A percentile compares a stretch with the other conserved stretches of the same genome.
phyloP scores from a whole-genome alignment of 2,113 vertebrate genomes.

The Galbula dea region DNA sequence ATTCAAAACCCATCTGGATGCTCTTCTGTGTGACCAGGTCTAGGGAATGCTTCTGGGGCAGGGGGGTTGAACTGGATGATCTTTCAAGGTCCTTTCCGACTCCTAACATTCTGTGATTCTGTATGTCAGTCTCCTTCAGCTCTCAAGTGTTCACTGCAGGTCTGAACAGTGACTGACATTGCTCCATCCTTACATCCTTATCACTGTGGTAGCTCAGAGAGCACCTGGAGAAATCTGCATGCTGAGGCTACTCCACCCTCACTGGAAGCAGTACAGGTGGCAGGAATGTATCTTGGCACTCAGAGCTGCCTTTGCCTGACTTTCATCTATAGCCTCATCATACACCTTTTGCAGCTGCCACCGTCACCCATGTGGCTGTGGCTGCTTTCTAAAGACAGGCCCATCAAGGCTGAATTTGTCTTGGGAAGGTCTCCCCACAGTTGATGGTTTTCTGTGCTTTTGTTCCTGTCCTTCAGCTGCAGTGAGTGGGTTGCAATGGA shows the following conservation, averaged over 20 bases:
- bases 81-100: no score
- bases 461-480: neutral
- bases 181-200: neutral
- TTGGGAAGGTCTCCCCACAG: neutral
- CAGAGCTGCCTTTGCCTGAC: neutral
- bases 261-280: neutral
- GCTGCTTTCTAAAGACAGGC: neutral
- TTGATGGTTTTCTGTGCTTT: neutral
- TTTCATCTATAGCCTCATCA: neutral
- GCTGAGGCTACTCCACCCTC: neutral
- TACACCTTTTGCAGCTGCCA: neutral
- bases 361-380: neutral
- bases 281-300: neutral
- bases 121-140: neutral
- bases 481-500: fast-evolving
- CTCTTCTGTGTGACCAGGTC: no score
- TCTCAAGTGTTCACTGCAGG: neutral
- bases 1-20: no score
- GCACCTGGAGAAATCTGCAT: neutral
- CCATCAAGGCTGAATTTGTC: neutral
- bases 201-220: neutral
- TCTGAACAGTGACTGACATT: neutral
- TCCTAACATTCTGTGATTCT: no score
- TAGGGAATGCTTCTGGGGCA: no score
- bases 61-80: no score